Conservation (phyloP, 1,140 invertebrate species). For the Orchestia grillus region DNA sequence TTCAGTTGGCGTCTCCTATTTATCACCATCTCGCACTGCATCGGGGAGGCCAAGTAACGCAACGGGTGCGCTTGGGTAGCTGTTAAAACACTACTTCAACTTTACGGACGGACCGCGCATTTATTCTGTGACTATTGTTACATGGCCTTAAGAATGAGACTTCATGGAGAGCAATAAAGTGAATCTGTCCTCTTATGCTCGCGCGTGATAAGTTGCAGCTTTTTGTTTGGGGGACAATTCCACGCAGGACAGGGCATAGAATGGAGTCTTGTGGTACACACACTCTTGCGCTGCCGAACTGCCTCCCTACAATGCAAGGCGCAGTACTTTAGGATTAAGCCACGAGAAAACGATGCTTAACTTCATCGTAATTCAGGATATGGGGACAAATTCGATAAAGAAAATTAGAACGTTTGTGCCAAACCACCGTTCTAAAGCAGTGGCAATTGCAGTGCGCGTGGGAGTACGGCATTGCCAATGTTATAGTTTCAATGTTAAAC, state of each 20-base stretch:
- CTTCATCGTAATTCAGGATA: slow-evolving; percentile 53
- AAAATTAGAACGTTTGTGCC: neutral
- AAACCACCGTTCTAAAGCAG: neutral
- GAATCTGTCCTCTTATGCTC: slow-evolving; percentile 19
- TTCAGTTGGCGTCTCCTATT: neutral
- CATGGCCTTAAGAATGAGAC: neutral
- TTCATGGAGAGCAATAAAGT: slow-evolving; percentile 42
- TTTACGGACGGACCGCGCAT: neutral
- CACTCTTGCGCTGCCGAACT: neutral
- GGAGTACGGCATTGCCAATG: neutral
- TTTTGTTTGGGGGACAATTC: slow-evolving; percentile 26
- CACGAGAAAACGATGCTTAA: neutral
- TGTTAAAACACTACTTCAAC: neutral
- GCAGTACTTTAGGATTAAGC: slow-evolving; percentile 27
- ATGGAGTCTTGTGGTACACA: neutral
- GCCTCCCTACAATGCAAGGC: neutral
- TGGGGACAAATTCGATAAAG: neutral
- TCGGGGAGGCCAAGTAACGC: neutral
- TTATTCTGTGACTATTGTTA: slow-evolving; percentile 27
- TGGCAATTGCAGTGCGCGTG: neutral
- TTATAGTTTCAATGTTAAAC: neutral
- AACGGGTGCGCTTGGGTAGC: neutral
- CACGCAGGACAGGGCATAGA: neutral
- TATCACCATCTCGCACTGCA: neutral
- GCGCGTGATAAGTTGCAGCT: neutral